Evolutionary conservation across 2,888 invertebrate species (phyloP).

Genomic region (Mythimna impura): DNA sequence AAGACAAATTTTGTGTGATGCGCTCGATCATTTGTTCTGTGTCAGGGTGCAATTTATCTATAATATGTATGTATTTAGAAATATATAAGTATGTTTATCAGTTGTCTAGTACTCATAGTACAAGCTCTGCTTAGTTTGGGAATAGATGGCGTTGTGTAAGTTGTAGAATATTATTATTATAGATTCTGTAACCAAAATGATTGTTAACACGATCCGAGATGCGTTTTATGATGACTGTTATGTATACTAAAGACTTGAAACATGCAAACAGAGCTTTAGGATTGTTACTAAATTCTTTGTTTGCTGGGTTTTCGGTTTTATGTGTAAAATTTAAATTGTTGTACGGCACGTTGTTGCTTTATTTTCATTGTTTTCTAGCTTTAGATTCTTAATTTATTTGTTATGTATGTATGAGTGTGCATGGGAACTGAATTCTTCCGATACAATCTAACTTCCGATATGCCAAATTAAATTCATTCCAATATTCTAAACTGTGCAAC

Average conservation of each 20-base stretch:
- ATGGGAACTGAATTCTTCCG: conserved; percentile 54
- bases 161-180: too few species aligned
- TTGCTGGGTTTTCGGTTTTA: conserved; percentile 13
- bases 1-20: too few species aligned
- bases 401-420: conserved; percentile 38
- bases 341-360: conserved; percentile 32
- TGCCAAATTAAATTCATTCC: conserved; percentile 64
- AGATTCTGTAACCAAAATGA: neutral
- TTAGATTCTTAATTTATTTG: conserved; percentile 50
- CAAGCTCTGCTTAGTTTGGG: too few species aligned
- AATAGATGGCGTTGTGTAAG: too few species aligned
- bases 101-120: too few species aligned
- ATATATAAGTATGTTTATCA: too few species aligned
- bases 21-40: too few species aligned
- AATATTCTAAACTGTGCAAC: conserved; percentile 29
- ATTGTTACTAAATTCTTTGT: conserved; percentile 22
- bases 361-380: conserved; percentile 37
- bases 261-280: neutral
- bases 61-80: too few species aligned
- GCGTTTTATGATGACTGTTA: neutral
- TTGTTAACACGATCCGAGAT: neutral
- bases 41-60: too few species aligned
- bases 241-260: conserved; percentile 4
- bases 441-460: conserved; percentile 42
- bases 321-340: conserved; percentile 2